phyloP scores from a whole-genome alignment of 2,113 vertebrate species.

The western clawed frog (Xenopus tropicalis) region DNA sequence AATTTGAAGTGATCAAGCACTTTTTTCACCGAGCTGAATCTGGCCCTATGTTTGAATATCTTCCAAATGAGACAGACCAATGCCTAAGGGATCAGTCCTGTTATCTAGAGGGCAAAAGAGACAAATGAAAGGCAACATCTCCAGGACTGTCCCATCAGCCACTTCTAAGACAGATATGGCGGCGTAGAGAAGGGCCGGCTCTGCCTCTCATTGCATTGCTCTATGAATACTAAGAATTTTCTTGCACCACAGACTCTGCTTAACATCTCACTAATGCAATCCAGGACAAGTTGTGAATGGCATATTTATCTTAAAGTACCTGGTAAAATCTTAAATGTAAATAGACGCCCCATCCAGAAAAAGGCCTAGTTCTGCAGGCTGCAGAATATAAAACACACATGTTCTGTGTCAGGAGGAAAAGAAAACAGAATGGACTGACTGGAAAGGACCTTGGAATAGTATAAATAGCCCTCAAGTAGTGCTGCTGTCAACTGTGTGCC shows the following conservation, averaged over 20 bases:
- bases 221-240: background rate
- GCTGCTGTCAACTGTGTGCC: conserved; percentile 19
- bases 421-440: conserved; percentile 1
- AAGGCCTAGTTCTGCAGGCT: background rate
- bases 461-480: conserved; percentile 25
- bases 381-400: conserved; percentile 24
- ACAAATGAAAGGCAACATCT: no score
- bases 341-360: conserved; percentile 13
- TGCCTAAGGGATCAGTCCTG: no score
- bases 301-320: conserved; percentile 39
- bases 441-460: conserved; percentile 12
- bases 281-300: conserved; percentile 3
- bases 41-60: no score
- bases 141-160: no score
- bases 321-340: conserved; percentile 26
- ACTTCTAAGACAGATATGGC: no score
- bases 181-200: no score
- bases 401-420: conserved; percentile 20
- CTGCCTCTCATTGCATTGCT: background rate
- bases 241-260: background rate
- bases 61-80: no score
- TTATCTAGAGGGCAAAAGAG: no score
- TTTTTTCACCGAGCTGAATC: no score
- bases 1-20: no score
- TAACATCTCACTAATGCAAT: conserved; percentile 11